A percentile compares a stretch with the other conserved stretches of the same genome.
Evolutionary conservation across 2,888 invertebrate species (phyloP).

Genomic region (Punctoribates punctum): DNA sequence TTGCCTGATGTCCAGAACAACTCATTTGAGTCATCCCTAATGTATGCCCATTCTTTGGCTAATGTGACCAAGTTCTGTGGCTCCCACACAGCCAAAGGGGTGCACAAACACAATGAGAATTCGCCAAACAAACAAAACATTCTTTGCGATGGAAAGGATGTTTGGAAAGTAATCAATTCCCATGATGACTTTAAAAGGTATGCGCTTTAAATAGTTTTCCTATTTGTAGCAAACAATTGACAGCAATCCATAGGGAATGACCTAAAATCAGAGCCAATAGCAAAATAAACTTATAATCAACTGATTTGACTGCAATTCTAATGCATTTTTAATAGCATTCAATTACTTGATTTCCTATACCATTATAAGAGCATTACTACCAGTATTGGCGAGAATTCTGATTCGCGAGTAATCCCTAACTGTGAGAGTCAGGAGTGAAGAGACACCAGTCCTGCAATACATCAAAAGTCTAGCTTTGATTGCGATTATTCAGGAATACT

Average conservation of each 20-base stretch:
- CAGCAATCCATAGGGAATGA: background rate
- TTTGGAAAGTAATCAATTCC: conserved; percentile 50
- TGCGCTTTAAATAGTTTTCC: background rate
- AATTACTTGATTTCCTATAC: conserved; percentile 23
- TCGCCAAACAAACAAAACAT: conserved; percentile 53
- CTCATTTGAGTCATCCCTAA: conserved; percentile 37
- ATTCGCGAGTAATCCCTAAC: background rate
- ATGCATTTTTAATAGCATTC: conserved; percentile 22
- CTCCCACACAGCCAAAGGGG: background rate
- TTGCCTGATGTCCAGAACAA: background rate
- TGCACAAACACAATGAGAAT: conserved; percentile 50
- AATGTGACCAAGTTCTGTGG: conserved; percentile 41
- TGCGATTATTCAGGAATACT: too few species aligned
- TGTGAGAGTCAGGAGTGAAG: too few species aligned
- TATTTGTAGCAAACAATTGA: background rate
- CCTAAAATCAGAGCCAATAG: background rate
- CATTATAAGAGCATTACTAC: conserved; percentile 10
- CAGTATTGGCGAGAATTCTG: background rate
- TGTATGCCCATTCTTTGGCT: conserved; percentile 33
- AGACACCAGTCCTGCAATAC: background rate
- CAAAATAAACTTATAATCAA: conserved; percentile 10
- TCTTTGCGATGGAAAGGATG: conserved; percentile 52
- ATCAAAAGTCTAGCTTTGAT: background rate
- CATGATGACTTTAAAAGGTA: conserved; percentile 46
- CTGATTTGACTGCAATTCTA: conserved; percentile 3